Evolutionary conservation across 2,113 vertebrate genomes (phyloP).

Genomic region (Tupaia tana): DNA sequence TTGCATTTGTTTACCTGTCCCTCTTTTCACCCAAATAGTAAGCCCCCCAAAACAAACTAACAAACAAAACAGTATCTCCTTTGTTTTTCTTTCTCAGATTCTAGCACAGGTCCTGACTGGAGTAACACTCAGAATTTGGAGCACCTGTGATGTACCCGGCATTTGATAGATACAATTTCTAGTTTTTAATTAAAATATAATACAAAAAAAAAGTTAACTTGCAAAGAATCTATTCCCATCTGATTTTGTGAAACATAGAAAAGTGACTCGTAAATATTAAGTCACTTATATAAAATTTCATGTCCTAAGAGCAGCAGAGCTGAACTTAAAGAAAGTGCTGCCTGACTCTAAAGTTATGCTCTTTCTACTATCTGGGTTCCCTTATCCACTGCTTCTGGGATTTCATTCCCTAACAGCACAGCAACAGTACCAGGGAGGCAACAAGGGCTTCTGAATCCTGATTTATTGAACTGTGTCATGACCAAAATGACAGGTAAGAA

Average conservation of each 20-base stretch:
- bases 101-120: background rate
- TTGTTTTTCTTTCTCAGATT: conserved; percentile 15
- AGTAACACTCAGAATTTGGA: background rate
- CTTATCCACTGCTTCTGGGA: background rate
- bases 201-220: background rate
- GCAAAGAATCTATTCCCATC: background rate
- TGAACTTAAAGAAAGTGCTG: background rate
- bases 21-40: background rate
- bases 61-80: background rate
- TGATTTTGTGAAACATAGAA: conserved; percentile 10
- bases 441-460: background rate
- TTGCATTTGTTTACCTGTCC: background rate
- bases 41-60: background rate
- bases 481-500: background rate
- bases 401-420: background rate
- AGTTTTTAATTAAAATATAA: background rate
- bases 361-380: background rate
- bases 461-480: background rate
- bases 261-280: background rate
- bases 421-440: background rate
- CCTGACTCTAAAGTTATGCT: background rate
- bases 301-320: background rate
- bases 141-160: background rate
- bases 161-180: background rate
- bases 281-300: background rate